These are phyloP conservation scores for Lithodes maja DNA, from an alignment of 2,888 invertebrate genomes.

Conservation along the genomic window DNA sequence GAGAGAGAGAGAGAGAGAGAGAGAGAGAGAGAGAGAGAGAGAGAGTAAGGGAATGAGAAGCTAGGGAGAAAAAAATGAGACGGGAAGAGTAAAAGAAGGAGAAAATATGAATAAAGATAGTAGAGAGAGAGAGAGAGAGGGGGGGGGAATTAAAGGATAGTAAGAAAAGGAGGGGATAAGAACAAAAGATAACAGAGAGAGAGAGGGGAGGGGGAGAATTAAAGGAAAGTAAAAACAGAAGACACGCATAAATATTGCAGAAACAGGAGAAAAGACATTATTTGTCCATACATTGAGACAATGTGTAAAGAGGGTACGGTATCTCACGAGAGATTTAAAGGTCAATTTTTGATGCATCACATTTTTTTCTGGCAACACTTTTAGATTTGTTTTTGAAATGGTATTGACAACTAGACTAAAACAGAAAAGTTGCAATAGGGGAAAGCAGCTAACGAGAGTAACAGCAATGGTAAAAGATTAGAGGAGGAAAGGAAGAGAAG, in stretches of 20 bases:
- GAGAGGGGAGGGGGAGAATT: background rate
- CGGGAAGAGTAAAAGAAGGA: background rate
- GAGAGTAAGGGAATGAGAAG: background rate
- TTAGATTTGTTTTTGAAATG: background rate
- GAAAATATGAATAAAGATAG: background rate
- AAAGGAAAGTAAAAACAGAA: background rate
- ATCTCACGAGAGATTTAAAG: no score
- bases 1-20: background rate
- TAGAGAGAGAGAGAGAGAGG: background rate
- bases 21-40: slow-evolving; percentile 25
- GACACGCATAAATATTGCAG: background rate
- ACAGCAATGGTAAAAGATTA: no score
- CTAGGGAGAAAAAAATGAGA: background rate
- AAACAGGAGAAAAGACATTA: no score
- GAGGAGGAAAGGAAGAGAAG: no score
- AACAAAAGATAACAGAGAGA: background rate
- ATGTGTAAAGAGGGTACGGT: no score
- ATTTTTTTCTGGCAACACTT: background rate
- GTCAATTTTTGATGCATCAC: no score
- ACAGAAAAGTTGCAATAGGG: no score
- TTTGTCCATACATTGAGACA: no score
- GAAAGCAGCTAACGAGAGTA: no score
- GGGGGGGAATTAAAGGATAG: background rate
- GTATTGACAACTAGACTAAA: no score
- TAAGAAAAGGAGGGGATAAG: background rate